phyloP scores from a whole-genome alignment of 2,797 vertebrate genomes.

The Florisuga fusca region DNA sequence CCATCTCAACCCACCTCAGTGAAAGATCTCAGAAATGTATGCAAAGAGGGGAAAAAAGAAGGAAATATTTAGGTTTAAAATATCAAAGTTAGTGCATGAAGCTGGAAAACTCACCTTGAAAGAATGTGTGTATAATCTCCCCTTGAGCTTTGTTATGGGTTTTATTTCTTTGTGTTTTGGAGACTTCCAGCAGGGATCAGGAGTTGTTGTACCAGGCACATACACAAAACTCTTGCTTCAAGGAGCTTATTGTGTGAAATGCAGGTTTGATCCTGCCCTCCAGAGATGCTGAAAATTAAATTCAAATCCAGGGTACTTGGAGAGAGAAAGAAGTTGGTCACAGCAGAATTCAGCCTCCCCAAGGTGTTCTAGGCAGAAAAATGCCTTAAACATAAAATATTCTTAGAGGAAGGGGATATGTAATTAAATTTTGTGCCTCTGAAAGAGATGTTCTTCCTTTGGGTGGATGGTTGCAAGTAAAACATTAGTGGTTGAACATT shows the following conservation, averaged over 20 bases:
- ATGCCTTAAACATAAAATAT: not conserved
- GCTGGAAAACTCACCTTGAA: not conserved
- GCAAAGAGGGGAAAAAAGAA: not conserved
- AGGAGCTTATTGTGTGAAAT: not conserved
- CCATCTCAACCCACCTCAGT: not conserved
- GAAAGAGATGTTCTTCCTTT: not conserved
- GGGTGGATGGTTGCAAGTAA: not conserved
- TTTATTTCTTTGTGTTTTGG: not conserved
- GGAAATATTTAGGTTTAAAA: not conserved
- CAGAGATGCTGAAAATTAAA: not conserved
- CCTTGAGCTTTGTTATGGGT: not conserved
- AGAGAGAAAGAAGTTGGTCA: not conserved
- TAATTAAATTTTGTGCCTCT: not conserved
- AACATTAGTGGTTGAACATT: fast-evolving
- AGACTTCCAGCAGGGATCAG: not conserved
- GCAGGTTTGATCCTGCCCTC: not conserved
- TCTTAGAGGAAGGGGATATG: not conserved
- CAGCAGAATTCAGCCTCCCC: not conserved
- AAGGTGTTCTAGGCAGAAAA: not conserved
- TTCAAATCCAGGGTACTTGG: not conserved
- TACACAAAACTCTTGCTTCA: not conserved
- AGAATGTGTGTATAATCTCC: not conserved
- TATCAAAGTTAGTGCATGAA: not conserved
- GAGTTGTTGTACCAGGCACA: not conserved
- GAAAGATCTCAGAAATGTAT: not conserved